These are phyloP conservation scores for Rostratula benghalensis DNA, from an alignment of 2,113 vertebrate genomes.

Conservation along the genomic window DNA sequence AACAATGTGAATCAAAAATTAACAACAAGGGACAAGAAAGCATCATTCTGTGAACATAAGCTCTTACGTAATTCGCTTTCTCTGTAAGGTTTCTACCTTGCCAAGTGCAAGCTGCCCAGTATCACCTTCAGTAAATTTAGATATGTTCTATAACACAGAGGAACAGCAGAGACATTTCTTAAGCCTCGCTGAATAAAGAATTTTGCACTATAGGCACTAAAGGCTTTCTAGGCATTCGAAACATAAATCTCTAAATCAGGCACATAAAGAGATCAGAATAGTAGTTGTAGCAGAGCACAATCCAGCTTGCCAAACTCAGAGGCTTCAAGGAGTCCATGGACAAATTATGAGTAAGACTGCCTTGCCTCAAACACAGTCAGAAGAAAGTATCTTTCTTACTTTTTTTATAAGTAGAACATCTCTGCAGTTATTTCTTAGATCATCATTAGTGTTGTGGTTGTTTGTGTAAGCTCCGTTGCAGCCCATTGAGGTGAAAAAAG, in stretches of 20 bases:
- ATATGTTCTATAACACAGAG: background rate
- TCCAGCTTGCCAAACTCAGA: background rate
- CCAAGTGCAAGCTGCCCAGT: background rate
- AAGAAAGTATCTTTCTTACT: background rate
- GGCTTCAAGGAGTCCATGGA: background rate
- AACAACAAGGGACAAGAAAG: background rate
- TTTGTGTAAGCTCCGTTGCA: background rate
- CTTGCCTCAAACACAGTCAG: background rate
- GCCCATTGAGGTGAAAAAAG: background rate
- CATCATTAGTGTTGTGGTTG: background rate
- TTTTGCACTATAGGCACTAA: background rate
- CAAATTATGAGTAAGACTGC: background rate
- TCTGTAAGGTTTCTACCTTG: background rate
- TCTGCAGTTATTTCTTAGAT: background rate
- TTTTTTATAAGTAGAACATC: background rate
- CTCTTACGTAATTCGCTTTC: fast-evolving
- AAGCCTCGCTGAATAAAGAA: background rate
- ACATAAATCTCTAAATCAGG: background rate
- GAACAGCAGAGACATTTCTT: background rate
- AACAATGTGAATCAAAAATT: fast-evolving
- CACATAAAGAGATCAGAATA: background rate
- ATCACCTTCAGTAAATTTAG: background rate
- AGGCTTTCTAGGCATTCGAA: background rate
- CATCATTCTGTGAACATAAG: background rate
- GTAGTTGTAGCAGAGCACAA: background rate